Evolutionary conservation across 2,113 vertebrate species (phyloP), one percentile per base, ranked within the genome.

Genomic region (Brienomyrus brachyistius): DNA sequence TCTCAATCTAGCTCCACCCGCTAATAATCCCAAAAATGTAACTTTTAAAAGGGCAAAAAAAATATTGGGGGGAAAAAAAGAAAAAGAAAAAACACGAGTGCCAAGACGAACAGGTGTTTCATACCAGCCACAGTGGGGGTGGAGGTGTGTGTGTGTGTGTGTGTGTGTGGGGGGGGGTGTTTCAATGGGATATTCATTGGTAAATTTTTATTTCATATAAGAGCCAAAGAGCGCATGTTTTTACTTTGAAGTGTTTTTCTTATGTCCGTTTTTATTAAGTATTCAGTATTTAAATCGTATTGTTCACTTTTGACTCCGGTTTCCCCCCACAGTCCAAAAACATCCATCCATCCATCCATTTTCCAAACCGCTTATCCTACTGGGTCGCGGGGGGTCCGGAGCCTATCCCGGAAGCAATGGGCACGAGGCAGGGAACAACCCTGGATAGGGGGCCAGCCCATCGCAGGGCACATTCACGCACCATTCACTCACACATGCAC

Each of bases 11-110:
- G 51, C 85, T 51, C 85, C 85, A 19, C 48, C 85, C n/a, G 23
- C 51, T 87, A 87, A 87, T 87, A 87, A 87, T 87, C 48, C 8
- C 2, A 86, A 86, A 86, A 86, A 86, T 86, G 85, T 52, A 86
- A 17, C 70, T 77, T 77, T 77, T 17, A 35, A 54, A 54, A 86
- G 27, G 31, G 15, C 51, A 86, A 31, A 52, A 21, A 86, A 85
- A 51, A 7, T 47, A 43, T 11, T 47, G 80, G 17, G 7, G 52
- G 5, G 1, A 1, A 31, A 48, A 50, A n/a, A 3, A 17, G 40
- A 86, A 86, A 43, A 80, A 3, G 21, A 9, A 3, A 86, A 85
- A 54, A 54, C 56, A 21, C 48, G n/a, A 52, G 23, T 52, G 48
- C 23, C 48, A 51, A 51, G 23, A 84, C 19, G 40, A 84, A 84